Percentiles rank a stretch among this genome's conserved stretches.
These are phyloP conservation scores for Chaetodon trifascialis DNA, from an alignment of 2,113 vertebrate genomes.

Conservation along the genomic window DNA sequence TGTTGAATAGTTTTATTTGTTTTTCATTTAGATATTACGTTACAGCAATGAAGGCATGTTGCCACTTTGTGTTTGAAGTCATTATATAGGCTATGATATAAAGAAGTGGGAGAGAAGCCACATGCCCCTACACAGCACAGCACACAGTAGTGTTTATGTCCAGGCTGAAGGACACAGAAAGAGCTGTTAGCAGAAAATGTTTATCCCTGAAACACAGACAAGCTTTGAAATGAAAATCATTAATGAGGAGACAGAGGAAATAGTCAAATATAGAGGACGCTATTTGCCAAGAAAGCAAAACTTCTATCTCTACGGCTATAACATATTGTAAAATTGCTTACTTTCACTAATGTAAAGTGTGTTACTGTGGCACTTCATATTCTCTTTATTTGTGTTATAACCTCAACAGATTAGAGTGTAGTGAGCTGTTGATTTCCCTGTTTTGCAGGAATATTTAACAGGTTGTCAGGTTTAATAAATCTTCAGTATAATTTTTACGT, in stretches of 20 bases:
- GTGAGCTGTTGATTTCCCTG: neutral
- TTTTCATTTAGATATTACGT: neutral
- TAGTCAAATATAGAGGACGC: neutral
- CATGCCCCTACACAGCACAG: too few relatives aligned
- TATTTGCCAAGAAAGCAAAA: neutral
- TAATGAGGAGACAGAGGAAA: neutral
- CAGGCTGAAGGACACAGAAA: neutral
- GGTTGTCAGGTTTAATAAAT: neutral
- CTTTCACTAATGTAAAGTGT: neutral
- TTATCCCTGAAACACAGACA: neutral
- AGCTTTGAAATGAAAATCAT: slow-evolving; percentile 9
- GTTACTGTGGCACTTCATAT: neutral
- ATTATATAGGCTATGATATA: neutral
- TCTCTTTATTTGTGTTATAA: neutral
- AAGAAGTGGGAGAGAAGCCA: neutral
- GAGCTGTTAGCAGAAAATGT: neutral
- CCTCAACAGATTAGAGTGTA: neutral
- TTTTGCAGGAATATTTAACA: too few relatives aligned
- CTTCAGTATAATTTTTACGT: neutral
- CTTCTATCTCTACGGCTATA: neutral
- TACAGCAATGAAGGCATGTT: neutral
- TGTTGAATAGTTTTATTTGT: neutral
- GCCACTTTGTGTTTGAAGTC: neutral
- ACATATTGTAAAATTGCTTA: neutral
- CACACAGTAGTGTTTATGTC: neutral